Percentiles rank a stretch among this genome's conserved stretches.
Evolutionary conservation across 2,113 vertebrate genomes (phyloP).

Genomic region (Mugil cephalus): DNA sequence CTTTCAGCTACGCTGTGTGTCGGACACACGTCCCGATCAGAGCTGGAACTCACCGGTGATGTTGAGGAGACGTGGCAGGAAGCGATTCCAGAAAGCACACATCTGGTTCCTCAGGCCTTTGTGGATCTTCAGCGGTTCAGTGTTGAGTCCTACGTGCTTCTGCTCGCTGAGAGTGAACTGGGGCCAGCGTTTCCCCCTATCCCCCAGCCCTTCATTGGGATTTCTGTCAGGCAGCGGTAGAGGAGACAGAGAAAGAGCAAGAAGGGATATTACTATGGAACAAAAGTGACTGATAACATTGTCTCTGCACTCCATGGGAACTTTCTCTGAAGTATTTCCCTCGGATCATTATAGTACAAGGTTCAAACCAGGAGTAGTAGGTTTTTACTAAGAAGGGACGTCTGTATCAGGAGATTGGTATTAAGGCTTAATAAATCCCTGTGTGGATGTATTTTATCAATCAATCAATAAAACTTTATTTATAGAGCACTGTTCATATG

Average conservation of each 20-base stretch:
- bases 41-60: conserved; percentile 86
- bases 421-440: no score
- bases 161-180: conserved; percentile 85
- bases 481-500: no score
- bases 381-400: no score
- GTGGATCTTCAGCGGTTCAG: conserved; percentile 83
- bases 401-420: no score
- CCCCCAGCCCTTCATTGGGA: conserved; percentile 85
- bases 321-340: no score
- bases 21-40: no score
- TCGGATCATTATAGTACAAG: no score
- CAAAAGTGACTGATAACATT: background rate
- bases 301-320: no score
- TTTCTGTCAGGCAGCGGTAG: conserved; percentile 75
- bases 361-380: no score
- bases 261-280: background rate
- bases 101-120: conserved; percentile 89
- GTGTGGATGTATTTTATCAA: no score
- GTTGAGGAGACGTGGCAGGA: conserved; percentile 92
- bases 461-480: no score
- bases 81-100: conserved; percentile 94
- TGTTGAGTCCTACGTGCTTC: conserved; percentile 87
- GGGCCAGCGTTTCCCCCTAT: conserved; percentile 86
- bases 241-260: background rate
- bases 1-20: no score